A percentile compares a stretch with the other conserved stretches of the same genome.
Conservation (phyloP, 2,888 invertebrate species). For the Chesias legatella region DNA sequence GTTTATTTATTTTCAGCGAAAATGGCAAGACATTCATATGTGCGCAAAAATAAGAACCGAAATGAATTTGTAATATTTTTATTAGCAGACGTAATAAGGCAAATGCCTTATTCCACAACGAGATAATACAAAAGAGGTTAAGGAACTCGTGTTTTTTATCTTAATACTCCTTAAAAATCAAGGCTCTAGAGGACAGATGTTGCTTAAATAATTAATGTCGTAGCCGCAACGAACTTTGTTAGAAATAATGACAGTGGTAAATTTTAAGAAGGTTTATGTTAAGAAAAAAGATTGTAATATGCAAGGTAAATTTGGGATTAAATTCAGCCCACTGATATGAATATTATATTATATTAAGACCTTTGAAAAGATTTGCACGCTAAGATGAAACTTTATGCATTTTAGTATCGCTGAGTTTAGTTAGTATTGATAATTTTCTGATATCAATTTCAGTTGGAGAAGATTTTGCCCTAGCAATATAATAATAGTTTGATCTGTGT, state of each 20-base stretch:
- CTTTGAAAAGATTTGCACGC: constrained; percentile 4
- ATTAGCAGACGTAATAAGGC: constrained; percentile 1
- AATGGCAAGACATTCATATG: constrained; percentile 58
- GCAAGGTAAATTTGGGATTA: constrained; percentile 29
- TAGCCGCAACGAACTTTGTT: constrained; percentile 41
- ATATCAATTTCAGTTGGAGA: no score
- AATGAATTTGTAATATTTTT: constrained; percentile 33
- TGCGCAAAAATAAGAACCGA: constrained; percentile 30
- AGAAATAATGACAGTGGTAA: constrained; percentile 50
- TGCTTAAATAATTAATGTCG: constrained; percentile 56
- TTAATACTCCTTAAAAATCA: constrained; percentile 47
- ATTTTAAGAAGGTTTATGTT: constrained; percentile 52
- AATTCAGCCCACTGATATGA: constrained; percentile 23
- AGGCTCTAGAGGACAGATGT: constrained; percentile 35
- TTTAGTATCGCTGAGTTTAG: background rate
- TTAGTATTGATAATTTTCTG: no score
- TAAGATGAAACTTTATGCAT: background rate
- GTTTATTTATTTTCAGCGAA: constrained; percentile 70
- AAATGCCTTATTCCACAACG: no score
- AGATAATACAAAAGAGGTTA: background rate
- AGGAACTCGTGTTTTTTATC: constrained; percentile 33
- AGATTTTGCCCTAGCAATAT: no score
- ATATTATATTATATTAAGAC: constrained; percentile 4
- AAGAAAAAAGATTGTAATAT: constrained; percentile 39
- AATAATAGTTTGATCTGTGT: no score